phyloP scores from a whole-genome alignment of 2,113 vertebrate genomes.

The Danionella cerebrum region DNA sequence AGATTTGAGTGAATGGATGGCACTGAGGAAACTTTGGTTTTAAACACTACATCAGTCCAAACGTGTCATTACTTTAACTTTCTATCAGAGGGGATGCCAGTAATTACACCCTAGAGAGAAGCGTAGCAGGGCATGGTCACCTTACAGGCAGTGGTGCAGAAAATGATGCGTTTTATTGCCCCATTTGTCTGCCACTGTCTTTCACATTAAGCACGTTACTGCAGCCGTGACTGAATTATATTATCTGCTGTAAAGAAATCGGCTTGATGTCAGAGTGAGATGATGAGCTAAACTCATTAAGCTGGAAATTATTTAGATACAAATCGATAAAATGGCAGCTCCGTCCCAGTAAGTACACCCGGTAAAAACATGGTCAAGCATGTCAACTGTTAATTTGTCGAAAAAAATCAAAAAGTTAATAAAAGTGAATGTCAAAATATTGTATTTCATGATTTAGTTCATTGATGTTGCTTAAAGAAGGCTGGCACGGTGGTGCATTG shows the following conservation, averaged over 20 bases:
- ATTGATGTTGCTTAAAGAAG: too few relatives aligned
- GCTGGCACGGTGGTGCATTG: too few relatives aligned
- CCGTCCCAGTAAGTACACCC: too few relatives aligned
- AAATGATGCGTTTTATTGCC: constrained; percentile 20
- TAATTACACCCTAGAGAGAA: background rate
- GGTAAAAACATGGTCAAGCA: too few relatives aligned
- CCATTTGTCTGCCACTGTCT: background rate
- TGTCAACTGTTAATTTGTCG: too few relatives aligned
- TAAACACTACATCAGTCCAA: constrained; percentile 12
- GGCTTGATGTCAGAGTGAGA: background rate
- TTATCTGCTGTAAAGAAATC: background rate
- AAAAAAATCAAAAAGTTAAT: too few relatives aligned
- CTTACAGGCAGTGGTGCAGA: constrained; percentile 6
- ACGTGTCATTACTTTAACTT: constrained; percentile 3
- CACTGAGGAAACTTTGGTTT: background rate
- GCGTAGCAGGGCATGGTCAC: constrained; percentile 22
- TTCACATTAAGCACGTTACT: background rate
- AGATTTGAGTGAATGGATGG: background rate
- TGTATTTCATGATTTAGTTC: too few relatives aligned
- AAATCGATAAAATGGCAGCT: too few relatives aligned
- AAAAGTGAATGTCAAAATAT: too few relatives aligned
- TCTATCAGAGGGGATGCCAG: background rate
- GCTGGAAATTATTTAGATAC: background rate
- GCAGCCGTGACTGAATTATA: background rate
- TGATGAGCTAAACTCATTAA: background rate